Conservation (phyloP, 2,113 vertebrate genomes). For the Nycticorax nycticorax region DNA sequence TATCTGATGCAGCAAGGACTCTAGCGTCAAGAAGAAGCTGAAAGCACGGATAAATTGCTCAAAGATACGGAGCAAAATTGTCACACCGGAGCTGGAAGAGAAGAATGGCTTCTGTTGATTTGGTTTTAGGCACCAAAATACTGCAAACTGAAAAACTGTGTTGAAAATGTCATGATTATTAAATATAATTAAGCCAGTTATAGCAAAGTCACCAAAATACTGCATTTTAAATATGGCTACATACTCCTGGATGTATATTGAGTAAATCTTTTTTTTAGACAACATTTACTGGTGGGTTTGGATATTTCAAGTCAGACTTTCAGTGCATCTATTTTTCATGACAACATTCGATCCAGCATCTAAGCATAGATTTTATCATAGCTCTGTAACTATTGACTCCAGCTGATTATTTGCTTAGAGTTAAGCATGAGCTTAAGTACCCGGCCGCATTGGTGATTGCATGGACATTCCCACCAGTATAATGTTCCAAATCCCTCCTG, state of each 20-base stretch:
- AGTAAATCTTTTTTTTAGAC: not conserved
- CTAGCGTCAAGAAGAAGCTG: not conserved
- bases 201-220: not conserved
- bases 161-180: not conserved
- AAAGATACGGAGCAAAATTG: not conserved
- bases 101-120: not conserved
- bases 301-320: not conserved
- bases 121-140: not conserved
- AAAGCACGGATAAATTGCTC: not conserved
- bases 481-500: constrained; percentile 34
- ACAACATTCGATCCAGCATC: fast-evolving
- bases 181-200: not conserved
- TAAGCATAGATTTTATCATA: not conserved
- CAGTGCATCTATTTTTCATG: not conserved
- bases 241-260: fast-evolving
- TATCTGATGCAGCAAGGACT: not conserved
- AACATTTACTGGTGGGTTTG: not conserved
- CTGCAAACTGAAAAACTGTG: not conserved
- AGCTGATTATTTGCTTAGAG: constrained; percentile 20
- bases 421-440: not conserved
- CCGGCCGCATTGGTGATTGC: not conserved
- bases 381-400: not conserved
- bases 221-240: not conserved
- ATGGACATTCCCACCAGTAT: constrained; percentile 49
- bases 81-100: not conserved